Conservation (phyloP, 2,888 invertebrate genomes). For the Flexamia atlantica region DNA sequence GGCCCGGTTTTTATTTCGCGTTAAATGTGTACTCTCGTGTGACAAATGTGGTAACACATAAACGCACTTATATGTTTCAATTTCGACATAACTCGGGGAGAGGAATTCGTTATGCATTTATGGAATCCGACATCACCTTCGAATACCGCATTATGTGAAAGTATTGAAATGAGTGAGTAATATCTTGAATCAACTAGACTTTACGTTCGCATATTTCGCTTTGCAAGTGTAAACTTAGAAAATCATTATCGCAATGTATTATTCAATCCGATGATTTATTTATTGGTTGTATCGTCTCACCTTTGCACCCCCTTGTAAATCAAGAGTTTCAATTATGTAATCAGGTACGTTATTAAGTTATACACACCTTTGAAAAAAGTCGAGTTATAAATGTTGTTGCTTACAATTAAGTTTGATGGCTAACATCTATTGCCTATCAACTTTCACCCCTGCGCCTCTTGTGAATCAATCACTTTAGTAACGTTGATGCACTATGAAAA, state of each 20-base stretch:
- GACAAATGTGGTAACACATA: not conserved
- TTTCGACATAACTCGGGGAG: not conserved
- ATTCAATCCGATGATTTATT: not conserved
- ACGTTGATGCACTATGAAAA: too few species aligned
- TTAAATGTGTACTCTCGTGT: not conserved
- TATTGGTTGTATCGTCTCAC: too few species aligned
- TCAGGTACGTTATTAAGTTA: too few species aligned
- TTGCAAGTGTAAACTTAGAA: not conserved
- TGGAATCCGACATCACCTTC: not conserved
- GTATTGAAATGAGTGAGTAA: not conserved
- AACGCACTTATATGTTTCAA: slow-evolving; percentile 15
- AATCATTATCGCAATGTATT: not conserved
- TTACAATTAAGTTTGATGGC: too few species aligned
- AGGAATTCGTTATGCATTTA: not conserved
- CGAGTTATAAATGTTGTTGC: too few species aligned
- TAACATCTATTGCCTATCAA: not conserved
- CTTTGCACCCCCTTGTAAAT: too few species aligned
- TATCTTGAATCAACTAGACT: not conserved
- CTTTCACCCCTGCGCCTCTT: too few species aligned
- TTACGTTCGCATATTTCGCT: not conserved
- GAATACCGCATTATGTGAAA: not conserved
- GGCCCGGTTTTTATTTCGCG: slow-evolving; percentile 1
- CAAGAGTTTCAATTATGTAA: too few species aligned
- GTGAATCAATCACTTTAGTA: too few species aligned
- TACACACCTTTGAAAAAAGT: too few species aligned